Conservation (phyloP, 2,797 vertebrate genomes). For the Eurystomus glaucurus region DNA sequence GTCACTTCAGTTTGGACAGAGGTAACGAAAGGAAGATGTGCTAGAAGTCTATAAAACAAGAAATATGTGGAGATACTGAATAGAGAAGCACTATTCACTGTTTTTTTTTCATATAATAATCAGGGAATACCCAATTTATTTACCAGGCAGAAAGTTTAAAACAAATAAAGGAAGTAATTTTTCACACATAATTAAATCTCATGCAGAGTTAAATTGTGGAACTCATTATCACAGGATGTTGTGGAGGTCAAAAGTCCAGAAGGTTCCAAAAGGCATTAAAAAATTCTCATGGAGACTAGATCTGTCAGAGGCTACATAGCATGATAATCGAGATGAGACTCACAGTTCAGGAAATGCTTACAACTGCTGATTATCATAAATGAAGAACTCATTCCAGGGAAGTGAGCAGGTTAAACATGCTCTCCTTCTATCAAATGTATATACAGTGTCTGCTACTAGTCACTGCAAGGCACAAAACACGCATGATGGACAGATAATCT, state of each 20-base stretch:
- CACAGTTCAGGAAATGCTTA: not conserved
- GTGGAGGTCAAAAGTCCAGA: constrained; percentile 40
- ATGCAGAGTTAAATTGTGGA: constrained; percentile 31
- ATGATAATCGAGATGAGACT: not conserved
- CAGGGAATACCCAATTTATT: constrained; percentile 37
- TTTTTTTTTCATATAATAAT: not conserved
- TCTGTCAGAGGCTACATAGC: not conserved
- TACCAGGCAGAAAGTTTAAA: constrained; percentile 38
- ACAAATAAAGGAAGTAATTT: constrained; percentile 50
- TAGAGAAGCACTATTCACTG: not conserved
- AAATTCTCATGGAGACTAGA: not conserved
- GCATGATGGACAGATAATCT: not conserved
- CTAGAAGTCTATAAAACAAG: not conserved
- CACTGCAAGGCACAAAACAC: not conserved
- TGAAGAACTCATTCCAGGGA: not conserved
- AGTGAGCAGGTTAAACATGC: not conserved
- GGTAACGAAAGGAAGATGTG: not conserved
- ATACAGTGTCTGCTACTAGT: not conserved
- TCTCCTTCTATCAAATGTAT: not conserved
- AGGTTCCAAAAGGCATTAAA: constrained; percentile 5
- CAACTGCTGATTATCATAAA: not conserved
- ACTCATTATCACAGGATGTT: constrained; percentile 20
- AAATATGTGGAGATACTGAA: constrained; percentile 1
- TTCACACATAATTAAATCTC: constrained; percentile 46
- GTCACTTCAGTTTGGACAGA: not conserved